A percentile compares a stretch with the other conserved stretches of the same genome.
Evolutionary conservation across 2,113 vertebrate species (phyloP).

Genomic region (Gymnogyps californianus): DNA sequence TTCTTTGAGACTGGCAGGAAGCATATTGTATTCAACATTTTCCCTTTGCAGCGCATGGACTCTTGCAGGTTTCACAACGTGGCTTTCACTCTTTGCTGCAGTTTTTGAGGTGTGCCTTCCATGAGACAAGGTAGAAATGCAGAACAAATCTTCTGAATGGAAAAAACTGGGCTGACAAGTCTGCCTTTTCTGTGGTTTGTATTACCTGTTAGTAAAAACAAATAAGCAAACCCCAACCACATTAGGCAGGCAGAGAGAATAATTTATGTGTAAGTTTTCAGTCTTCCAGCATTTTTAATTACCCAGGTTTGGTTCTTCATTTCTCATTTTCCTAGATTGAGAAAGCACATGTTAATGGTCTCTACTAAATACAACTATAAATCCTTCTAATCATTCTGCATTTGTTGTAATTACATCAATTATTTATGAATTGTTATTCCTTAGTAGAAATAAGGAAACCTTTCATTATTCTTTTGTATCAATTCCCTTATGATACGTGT

Average conservation of each 20-base stretch:
- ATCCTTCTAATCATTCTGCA: background rate
- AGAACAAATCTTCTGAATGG: background rate
- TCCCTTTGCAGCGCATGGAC: background rate
- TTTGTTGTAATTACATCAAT: background rate
- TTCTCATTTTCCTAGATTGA: background rate
- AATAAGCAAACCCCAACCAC: slow-evolving; percentile 6
- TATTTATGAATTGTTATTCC: background rate
- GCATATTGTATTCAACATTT: background rate
- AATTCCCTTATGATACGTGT: fast-evolving
- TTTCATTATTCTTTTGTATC: background rate
- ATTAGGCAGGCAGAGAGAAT: background rate
- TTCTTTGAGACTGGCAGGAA: background rate
- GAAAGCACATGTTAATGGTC: background rate
- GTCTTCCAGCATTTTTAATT: background rate
- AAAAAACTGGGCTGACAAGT: slow-evolving; percentile 7
- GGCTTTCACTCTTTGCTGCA: background rate
- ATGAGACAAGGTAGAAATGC: background rate
- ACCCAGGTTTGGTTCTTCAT: background rate
- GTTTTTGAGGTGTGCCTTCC: background rate
- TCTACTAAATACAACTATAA: background rate
- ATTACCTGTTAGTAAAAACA: slow-evolving; percentile 27
- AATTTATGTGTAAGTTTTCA: background rate
- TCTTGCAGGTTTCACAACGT: background rate
- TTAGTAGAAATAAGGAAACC: background rate
- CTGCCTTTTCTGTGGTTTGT: slow-evolving; percentile 34